A percentile compares a stretch with the other conserved stretches of the same genome.
Evolutionary conservation across 2,113 vertebrate species (phyloP).

Genomic region (Clinocottus analis): DNA sequence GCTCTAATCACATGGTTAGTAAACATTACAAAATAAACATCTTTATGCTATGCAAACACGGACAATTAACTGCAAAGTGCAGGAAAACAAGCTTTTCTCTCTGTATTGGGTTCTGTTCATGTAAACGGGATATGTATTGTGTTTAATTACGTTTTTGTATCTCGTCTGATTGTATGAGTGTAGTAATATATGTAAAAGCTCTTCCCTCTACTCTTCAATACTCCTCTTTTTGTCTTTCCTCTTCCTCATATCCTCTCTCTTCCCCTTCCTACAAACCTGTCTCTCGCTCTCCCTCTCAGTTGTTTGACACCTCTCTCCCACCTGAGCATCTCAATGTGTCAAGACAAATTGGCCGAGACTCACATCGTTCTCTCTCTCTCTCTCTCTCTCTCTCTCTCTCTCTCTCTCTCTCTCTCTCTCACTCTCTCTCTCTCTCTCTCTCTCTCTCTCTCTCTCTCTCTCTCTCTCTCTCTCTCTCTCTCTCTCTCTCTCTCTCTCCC

Average conservation of each 20-base stretch:
- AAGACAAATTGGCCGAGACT: slow-evolving; percentile 82
- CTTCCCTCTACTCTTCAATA: slow-evolving; percentile 51
- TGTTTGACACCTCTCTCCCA: slow-evolving; percentile 85
- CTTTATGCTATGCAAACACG: not conserved
- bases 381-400: slow-evolving; percentile 47
- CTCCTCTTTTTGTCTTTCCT: slow-evolving; percentile 12
- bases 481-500: slow-evolving; percentile 36
- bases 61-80: not conserved
- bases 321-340: slow-evolving; percentile 77
- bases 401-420: not conserved
- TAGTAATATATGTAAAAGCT: not conserved
- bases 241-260: slow-evolving; percentile 26
- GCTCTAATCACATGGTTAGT: not conserved
- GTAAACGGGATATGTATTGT: not conserved
- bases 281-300: slow-evolving; percentile 56
- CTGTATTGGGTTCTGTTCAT: not conserved
- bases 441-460: slow-evolving; percentile 36
- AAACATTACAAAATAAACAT: not conserved
- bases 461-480: slow-evolving; percentile 31
- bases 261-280: slow-evolving; percentile 27
- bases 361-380: slow-evolving; percentile 72
- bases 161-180: not conserved
- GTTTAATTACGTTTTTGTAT: not conserved
- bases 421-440: slow-evolving; percentile 54
- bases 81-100: not conserved